Percentiles rank a stretch among this genome's conserved stretches.
phyloP scores from a whole-genome alignment of 2,888 invertebrate genomes.

The Ferdinandea cuprea region DNA sequence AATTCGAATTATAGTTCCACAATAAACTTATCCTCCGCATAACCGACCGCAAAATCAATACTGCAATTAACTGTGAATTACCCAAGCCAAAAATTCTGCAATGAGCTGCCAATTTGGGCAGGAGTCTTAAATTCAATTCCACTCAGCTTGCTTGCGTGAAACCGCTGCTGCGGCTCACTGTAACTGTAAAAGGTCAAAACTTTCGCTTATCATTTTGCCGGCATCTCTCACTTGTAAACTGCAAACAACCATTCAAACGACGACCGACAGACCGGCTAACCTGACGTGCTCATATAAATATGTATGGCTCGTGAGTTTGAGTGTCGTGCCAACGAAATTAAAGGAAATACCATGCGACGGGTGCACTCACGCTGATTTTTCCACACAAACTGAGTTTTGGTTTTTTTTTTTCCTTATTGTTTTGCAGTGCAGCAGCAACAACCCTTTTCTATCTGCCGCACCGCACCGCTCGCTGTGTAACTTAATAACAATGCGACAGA shows the following conservation, averaged over 20 bases:
- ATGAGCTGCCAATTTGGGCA: slow-evolving; percentile 58
- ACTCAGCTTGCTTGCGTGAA: not conserved
- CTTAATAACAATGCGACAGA: slow-evolving; percentile 64
- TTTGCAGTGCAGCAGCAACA: slow-evolving; percentile 24
- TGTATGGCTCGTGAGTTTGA: not conserved
- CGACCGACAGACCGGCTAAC: slow-evolving; percentile 16
- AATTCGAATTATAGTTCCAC: not conserved
- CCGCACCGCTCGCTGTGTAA: slow-evolving; percentile 36
- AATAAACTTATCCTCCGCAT: not conserved
- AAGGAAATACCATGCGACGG: slow-evolving; percentile 63
- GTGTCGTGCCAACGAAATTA: slow-evolving; percentile 49
- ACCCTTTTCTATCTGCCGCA: not conserved
- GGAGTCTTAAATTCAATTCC: slow-evolving; percentile 18
- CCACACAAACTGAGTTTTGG: slow-evolving; percentile 22
- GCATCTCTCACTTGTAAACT: slow-evolving; percentile 55
- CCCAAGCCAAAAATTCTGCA: slow-evolving; percentile 38
- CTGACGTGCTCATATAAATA: slow-evolving; percentile 22
- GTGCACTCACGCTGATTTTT: slow-evolving; percentile 58
- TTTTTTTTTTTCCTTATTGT: slow-evolving; percentile 27
- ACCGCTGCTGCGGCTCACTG: slow-evolving; percentile 6
- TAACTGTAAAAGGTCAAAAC: slow-evolving; percentile 68
- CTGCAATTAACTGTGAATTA: slow-evolving; percentile 52
- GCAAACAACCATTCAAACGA: slow-evolving; percentile 3
- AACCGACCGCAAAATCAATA: slow-evolving; percentile 43
- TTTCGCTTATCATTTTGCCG: slow-evolving; percentile 65